These are phyloP conservation scores for Athripsodes cinereus DNA, from an alignment of 2,888 invertebrate species.

Conservation along the genomic window DNA sequence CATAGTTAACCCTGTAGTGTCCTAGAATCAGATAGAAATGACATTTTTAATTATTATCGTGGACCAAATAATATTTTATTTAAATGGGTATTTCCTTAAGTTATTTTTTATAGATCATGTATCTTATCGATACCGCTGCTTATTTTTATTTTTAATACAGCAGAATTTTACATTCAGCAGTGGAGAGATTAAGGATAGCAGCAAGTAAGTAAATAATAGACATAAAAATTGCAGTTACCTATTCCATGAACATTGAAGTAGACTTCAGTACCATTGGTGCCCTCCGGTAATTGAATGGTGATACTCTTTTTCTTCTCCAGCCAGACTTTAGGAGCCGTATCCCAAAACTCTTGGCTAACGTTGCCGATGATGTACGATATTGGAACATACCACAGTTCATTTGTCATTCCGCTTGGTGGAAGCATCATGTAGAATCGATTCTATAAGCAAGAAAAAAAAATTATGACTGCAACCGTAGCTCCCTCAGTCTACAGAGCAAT, in stretches of 20 bases:
- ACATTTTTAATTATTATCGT: no score
- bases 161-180: no score
- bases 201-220: no score
- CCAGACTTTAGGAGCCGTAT: constrained; percentile 37
- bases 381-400: constrained; percentile 56
- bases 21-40: constrained; percentile 35
- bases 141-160: no score
- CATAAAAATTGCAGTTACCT: no score
- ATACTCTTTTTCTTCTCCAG: constrained; percentile 32
- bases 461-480: no score
- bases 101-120: no score
- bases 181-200: no score
- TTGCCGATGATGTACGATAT: constrained; percentile 42
- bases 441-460: constrained; percentile 14
- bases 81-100: no score
- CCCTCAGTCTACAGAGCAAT: no score
- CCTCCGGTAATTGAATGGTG: constrained; percentile 31
- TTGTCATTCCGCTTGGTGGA: constrained; percentile 36
- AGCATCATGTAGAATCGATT: constrained; percentile 27
- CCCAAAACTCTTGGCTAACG: constrained; percentile 30
- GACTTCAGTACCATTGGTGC: constrained; percentile 42
- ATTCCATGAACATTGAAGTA: constrained; percentile 57
- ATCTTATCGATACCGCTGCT: no score
- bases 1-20: constrained; percentile 59
- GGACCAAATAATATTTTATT: no score